Conservation (phyloP, 1,140 invertebrate genomes). For the Andricus grossulariae region DNA sequence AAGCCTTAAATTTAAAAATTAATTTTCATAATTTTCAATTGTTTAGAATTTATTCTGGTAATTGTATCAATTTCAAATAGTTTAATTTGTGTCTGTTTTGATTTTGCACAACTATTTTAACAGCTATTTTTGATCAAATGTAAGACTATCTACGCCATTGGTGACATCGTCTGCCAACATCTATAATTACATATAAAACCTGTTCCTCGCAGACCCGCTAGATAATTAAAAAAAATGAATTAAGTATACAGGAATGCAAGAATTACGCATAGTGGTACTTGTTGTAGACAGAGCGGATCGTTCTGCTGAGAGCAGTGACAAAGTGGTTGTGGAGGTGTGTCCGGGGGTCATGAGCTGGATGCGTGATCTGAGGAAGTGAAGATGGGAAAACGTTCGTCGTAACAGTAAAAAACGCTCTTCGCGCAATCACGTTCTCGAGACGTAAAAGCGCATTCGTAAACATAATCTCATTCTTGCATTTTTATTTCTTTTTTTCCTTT, state of each 20-base stretch:
- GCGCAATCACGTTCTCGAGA: not conserved
- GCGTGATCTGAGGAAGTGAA: constrained; percentile 13
- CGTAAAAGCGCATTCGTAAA: not conserved
- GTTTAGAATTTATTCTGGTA: no score
- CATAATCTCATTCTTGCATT: not conserved
- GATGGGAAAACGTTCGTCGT: constrained; percentile 1
- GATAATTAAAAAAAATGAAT: constrained; percentile 21
- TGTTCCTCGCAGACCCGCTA: not conserved
- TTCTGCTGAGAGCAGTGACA: not conserved
- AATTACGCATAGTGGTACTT: constrained; percentile 1
- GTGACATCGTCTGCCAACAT: not conserved
- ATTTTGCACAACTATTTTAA: no score
- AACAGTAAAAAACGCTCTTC: constrained; percentile 8
- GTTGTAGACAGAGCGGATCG: not conserved
- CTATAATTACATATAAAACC: not conserved
- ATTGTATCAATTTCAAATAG: no score
- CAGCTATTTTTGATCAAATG: no score
- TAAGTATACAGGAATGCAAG: constrained; percentile 2
- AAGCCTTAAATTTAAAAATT: no score
- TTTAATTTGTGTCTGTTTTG: no score
- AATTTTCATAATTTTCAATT: no score
- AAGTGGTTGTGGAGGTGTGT: not conserved
- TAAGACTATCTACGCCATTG: not conserved
- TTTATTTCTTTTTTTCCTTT: not conserved
- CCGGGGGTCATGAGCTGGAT: constrained; percentile 4